phyloP scores from a whole-genome alignment of 2,888 invertebrate genomes.

The Lithodes maja region DNA sequence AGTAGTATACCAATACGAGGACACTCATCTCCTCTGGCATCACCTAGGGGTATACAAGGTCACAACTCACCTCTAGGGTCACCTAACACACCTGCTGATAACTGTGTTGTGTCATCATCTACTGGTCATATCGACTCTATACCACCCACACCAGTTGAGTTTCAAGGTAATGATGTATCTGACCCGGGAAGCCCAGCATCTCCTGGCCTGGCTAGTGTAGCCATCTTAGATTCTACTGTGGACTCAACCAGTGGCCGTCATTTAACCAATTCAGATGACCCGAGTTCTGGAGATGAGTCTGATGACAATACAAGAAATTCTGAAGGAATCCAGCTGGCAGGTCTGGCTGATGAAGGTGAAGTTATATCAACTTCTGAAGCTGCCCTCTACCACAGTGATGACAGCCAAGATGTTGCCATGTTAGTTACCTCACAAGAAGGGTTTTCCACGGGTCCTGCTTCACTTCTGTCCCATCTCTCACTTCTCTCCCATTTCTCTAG shows the following conservation, averaged over 20 bases:
- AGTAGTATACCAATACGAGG: slow-evolving; percentile 21
- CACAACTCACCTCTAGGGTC: slow-evolving; percentile 46
- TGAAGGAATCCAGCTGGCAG: slow-evolving; percentile 43
- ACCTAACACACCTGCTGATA: slow-evolving; percentile 66
- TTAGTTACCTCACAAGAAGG: slow-evolving; percentile 58
- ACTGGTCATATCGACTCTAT: slow-evolving; percentile 70
- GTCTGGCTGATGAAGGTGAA: slow-evolving; percentile 44
- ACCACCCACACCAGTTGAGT: slow-evolving; percentile 64
- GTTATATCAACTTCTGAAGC: slow-evolving; percentile 61
- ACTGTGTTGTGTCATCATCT: slow-evolving; percentile 70
- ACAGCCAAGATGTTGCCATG: slow-evolving; percentile 53
- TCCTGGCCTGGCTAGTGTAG: slow-evolving; percentile 55
- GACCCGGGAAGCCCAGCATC: slow-evolving; percentile 54
- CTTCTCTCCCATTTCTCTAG: slow-evolving; percentile 35
- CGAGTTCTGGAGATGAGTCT: slow-evolving; percentile 38
- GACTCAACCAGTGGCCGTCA: slow-evolving; percentile 70
- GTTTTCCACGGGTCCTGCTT: slow-evolving; percentile 48
- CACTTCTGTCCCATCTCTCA: slow-evolving; percentile 44
- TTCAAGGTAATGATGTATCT: slow-evolving; percentile 66
- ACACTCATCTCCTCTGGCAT: slow-evolving; percentile 27
- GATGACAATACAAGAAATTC: slow-evolving; percentile 14
- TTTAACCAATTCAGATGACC: slow-evolving; percentile 25
- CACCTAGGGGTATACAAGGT: slow-evolving; percentile 37
- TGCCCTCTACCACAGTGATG: slow-evolving; percentile 54
- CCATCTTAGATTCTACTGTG: slow-evolving; percentile 71